Evolutionary conservation across 92 coral and sea anemone genomes (phyloP).

Genomic region (Phenganax stokvisi): DNA sequence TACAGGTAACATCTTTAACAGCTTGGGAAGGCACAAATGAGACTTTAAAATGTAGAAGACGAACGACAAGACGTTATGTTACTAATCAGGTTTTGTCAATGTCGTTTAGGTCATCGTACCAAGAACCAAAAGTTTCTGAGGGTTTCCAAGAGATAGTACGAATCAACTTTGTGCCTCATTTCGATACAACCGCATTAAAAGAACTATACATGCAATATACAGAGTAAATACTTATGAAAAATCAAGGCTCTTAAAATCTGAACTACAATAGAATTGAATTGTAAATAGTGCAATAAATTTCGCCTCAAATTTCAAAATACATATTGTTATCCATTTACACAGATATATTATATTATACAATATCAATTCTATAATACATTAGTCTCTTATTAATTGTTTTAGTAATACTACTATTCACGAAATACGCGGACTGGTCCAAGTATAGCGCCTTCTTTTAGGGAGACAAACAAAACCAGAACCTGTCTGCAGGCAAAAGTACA

Average conservation of each 20-base stretch:
- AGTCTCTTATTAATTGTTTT: background rate
- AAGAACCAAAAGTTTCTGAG: constrained; percentile 67
- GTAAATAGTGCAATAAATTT: background rate
- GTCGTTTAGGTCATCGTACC: constrained; percentile 58
- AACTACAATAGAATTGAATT: no score
- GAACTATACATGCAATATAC: constrained; percentile 70
- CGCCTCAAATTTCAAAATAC: background rate
- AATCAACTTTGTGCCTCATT: constrained; percentile 69
- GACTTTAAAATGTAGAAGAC: background rate
- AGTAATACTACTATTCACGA: no score
- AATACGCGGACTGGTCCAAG: no score
- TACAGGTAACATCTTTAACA: constrained; percentile 57
- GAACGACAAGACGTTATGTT: background rate
- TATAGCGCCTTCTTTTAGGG: no score
- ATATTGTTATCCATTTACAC: background rate
- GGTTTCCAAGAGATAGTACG: constrained; percentile 75
- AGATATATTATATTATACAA: background rate
- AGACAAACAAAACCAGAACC: no score
- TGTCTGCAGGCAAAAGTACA: no score
- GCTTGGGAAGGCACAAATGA: background rate
- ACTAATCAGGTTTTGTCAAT: background rate
- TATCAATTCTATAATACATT: constrained; percentile 1
- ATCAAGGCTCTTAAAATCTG: no score
- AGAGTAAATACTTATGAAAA: background rate
- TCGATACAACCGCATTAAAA: constrained; percentile 50